Evolutionary conservation across 1,140 invertebrate genomes (phyloP).

Genomic region (Caenorhabditis inopinata): DNA sequence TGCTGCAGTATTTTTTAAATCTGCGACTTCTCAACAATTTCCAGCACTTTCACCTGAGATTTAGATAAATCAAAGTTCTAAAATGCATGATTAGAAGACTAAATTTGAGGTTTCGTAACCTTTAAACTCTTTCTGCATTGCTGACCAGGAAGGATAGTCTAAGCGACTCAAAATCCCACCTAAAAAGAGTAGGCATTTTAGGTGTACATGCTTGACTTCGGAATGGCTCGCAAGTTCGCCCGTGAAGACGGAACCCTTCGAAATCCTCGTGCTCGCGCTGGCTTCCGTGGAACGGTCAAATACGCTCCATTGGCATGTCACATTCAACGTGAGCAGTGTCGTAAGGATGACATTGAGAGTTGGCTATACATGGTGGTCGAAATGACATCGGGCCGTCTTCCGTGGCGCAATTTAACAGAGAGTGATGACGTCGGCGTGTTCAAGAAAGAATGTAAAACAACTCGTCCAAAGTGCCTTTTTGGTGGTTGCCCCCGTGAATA

Average conservation of each 20-base stretch:
- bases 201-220: constrained; percentile 56
- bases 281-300: constrained; percentile 58
- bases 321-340: constrained; percentile 51
- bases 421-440: constrained; percentile 49
- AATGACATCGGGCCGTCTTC: constrained; percentile 50
- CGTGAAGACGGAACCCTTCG: constrained; percentile 53
- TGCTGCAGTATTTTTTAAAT: too few relatives aligned
- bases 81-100: too few relatives aligned
- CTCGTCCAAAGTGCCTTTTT: constrained; percentile 49
- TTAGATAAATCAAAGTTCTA: too few relatives aligned
- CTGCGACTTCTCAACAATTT: too few relatives aligned
- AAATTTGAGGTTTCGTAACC: too few relatives aligned
- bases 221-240: constrained; percentile 52
- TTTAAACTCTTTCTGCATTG: too few relatives aligned
- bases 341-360: constrained; percentile 48
- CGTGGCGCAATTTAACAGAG: constrained; percentile 50
- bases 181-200: not conserved
- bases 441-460: constrained; percentile 52
- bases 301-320: constrained; percentile 59
- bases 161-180: too few relatives aligned
- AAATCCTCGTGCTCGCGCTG: constrained; percentile 48
- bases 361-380: constrained; percentile 57
- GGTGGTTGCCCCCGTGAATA: constrained; percentile 56
- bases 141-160: too few relatives aligned
- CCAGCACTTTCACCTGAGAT: too few relatives aligned